phyloP scores from a whole-genome alignment of 2,113 vertebrate species.

The Clarias batrachus region DNA sequence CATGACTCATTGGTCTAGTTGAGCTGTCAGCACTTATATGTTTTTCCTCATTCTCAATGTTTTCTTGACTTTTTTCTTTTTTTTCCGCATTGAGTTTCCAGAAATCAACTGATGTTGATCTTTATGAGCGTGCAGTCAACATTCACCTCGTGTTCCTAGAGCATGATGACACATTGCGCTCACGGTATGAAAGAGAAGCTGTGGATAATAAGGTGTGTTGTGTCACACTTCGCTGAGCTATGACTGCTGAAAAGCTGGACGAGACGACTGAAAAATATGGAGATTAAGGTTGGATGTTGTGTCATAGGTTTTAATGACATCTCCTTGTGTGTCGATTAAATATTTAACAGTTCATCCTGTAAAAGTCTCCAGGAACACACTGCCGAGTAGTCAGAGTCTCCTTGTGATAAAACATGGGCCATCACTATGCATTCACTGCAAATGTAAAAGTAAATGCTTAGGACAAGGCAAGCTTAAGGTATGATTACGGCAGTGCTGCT shows the following conservation, averaged over 20 bases:
- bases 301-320: constrained; percentile 76
- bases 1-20: constrained; percentile 67
- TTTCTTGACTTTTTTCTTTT: constrained; percentile 63
- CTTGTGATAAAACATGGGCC: constrained; percentile 1
- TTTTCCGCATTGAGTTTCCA: constrained; percentile 60
- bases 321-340: constrained; percentile 75
- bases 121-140: constrained; percentile 63
- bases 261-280: constrained; percentile 59
- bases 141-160: constrained; percentile 66
- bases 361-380: constrained; percentile 68
- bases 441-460: background rate
- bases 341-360: constrained; percentile 77
- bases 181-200: constrained; percentile 49
- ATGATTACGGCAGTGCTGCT: background rate
- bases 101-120: constrained; percentile 62
- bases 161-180: constrained; percentile 73
- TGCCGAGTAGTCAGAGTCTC: constrained; percentile 42
- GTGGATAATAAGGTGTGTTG: constrained; percentile 74
- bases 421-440: background rate
- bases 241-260: constrained; percentile 64
- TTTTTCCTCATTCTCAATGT: constrained; percentile 32
- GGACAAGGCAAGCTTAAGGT: background rate
- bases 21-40: constrained; percentile 55
- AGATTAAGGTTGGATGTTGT: constrained; percentile 63
- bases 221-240: constrained; percentile 73